Percentiles rank a stretch among this genome's conserved stretches.
Conservation (phyloP, 2,797 vertebrate species). For the Ataeniobius toweri region DNA sequence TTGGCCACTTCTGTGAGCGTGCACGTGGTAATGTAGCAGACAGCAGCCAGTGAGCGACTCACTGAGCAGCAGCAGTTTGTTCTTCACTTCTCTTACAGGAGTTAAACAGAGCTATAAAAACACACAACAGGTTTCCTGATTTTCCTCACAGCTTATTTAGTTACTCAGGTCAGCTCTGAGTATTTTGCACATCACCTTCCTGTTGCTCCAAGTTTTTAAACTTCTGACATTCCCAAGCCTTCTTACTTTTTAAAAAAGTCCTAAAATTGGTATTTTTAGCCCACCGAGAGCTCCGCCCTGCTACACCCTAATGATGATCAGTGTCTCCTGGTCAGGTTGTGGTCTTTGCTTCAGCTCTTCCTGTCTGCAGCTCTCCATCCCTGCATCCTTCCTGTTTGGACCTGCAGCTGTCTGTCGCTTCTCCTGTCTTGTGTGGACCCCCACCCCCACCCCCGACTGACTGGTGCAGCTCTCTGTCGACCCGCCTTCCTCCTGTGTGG, state of each 20-base stretch:
- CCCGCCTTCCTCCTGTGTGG: slow-evolving; percentile 77
- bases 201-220: background rate
- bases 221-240: background rate
- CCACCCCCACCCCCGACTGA: slow-evolving; percentile 66
- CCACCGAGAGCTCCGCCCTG: background rate
- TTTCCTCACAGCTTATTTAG: background rate
- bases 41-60: background rate
- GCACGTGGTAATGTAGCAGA: background rate
- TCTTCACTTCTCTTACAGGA: background rate
- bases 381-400: slow-evolving; percentile 72
- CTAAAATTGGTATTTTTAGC: background rate
- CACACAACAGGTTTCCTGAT: no score
- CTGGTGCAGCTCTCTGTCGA: slow-evolving; percentile 71
- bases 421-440: slow-evolving; percentile 66
- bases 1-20: slow-evolving; percentile 52
- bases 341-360: slow-evolving; percentile 67
- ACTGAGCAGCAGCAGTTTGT: background rate
- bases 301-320: background rate
- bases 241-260: background rate
- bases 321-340: slow-evolving; percentile 45
- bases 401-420: slow-evolving; percentile 49
- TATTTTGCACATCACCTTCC: slow-evolving; percentile 13
- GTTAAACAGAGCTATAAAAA: background rate
- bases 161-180: background rate
- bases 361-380: slow-evolving; percentile 67